phyloP scores from a whole-genome alignment of 2,888 invertebrate species.

The Scaeva pyrastri region DNA sequence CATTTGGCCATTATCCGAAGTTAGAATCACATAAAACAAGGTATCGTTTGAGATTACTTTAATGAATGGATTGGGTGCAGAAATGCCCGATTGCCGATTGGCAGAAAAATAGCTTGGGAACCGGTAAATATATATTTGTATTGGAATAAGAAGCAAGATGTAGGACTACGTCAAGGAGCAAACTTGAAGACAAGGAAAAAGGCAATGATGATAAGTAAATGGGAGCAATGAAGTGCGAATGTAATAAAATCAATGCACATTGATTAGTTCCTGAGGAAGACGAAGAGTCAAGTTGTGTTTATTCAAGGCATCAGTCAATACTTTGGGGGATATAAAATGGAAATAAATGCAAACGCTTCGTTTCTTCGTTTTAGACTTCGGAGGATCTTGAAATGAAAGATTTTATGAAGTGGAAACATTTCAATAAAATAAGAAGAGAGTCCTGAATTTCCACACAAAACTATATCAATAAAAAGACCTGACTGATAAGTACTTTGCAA shows the following conservation, averaged over 20 bases:
- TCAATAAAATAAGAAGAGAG: not conserved
- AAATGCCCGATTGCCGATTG: slow-evolving; percentile 64
- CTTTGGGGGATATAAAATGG: slow-evolving; percentile 23
- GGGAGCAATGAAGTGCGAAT: slow-evolving; percentile 50
- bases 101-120: not conserved
- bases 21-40: slow-evolving; percentile 68
- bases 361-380: slow-evolving; percentile 3
- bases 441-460: not conserved
- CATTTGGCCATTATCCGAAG: slow-evolving; percentile 64
- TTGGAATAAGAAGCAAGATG: not conserved
- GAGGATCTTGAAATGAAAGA: slow-evolving; percentile 12
- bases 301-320: slow-evolving; percentile 29
- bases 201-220: slow-evolving; percentile 19
- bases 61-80: slow-evolving; percentile 67
- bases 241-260: slow-evolving; percentile 51
- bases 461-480: slow-evolving; percentile 1
- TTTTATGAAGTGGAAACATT: slow-evolving; percentile 41
- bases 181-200: slow-evolving; percentile 13
- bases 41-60: slow-evolving; percentile 74
- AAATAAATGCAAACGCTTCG: slow-evolving; percentile 28
- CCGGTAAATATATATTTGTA: not conserved
- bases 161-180: slow-evolving; percentile 9
- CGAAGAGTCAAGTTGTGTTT: not conserved
- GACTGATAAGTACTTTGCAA: not conserved
- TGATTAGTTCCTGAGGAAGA: slow-evolving; percentile 35